Evolutionary conservation across 2,888 invertebrate species (phyloP).

Genomic region (Vannuccia rotundouncinata): DNA sequence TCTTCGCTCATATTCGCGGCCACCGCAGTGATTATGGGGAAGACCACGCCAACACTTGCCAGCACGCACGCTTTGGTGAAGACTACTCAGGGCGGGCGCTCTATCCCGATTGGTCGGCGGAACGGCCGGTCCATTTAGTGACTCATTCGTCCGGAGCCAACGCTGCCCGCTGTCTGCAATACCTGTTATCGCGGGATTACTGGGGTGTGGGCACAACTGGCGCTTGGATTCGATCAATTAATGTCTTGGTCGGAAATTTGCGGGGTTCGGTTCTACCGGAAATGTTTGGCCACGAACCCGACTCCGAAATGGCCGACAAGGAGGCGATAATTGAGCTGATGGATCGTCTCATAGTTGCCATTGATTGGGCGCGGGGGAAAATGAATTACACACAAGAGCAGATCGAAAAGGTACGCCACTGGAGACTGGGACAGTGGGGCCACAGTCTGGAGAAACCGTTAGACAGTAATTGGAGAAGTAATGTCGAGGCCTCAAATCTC

Average conservation of each 20-base stretch:
- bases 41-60: conserved; percentile 1
- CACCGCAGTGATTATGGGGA: conserved; percentile 32
- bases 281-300: conserved; percentile 31
- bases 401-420: conserved; percentile 2
- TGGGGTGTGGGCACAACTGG: conserved; percentile 34
- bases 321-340: conserved; percentile 31
- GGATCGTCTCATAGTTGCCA: conserved; percentile 19
- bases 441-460: not conserved
- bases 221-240: conserved; percentile 35
- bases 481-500: not conserved
- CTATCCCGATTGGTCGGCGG: conserved; percentile 32
- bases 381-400: not conserved
- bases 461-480: not conserved
- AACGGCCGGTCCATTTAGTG: conserved; percentile 38
- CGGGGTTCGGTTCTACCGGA: conserved; percentile 32
- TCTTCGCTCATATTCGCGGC: conserved; percentile 35
- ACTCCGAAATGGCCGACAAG: conserved; percentile 17
- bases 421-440: conserved; percentile 37
- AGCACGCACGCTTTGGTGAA: conserved; percentile 34
- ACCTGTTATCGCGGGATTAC: conserved; percentile 30
- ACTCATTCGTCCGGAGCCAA: conserved; percentile 36
- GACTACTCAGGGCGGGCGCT: conserved; percentile 31
- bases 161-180: conserved; percentile 33
- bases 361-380: conserved; percentile 19
- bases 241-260: conserved; percentile 34